Conservation (phyloP, 2,113 vertebrate species). For the Grammomys dolichurus region DNA sequence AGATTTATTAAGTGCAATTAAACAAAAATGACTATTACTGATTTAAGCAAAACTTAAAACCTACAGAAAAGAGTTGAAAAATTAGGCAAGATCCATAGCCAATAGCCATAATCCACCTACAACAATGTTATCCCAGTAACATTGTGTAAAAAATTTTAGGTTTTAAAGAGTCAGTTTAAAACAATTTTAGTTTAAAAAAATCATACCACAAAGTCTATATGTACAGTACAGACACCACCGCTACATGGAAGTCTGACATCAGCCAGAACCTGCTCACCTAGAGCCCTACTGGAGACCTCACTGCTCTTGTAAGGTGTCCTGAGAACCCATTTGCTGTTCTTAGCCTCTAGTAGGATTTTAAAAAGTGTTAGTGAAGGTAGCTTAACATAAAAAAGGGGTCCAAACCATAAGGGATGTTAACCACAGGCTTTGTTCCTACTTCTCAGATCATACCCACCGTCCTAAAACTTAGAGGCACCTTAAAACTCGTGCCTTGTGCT, state of each 20-base stretch:
- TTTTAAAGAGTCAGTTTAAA: neutral
- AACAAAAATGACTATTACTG: neutral
- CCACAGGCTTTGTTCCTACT: neutral
- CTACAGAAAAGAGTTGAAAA: neutral
- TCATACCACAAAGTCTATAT: neutral
- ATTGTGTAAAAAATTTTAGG: neutral
- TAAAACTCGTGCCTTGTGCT: neutral
- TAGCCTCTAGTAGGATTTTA: neutral
- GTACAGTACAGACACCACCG: neutral
- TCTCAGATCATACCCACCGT: neutral
- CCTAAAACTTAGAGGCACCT: neutral
- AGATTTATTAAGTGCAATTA: neutral
- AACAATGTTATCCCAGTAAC: neutral
- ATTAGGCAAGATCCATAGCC: neutral
- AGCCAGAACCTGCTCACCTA: neutral
- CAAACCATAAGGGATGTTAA: neutral
- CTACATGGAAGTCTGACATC: neutral
- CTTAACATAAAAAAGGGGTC: neutral
- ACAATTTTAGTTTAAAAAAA: neutral
- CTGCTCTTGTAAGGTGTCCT: neutral
- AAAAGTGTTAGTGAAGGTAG: neutral
- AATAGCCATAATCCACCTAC: neutral
- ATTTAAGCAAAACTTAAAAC: conserved; percentile 11
- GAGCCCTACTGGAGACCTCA: neutral
- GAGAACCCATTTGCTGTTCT: neutral